phyloP scores from a whole-genome alignment of 2,888 invertebrate species.

The Nasonia oneida region DNA sequence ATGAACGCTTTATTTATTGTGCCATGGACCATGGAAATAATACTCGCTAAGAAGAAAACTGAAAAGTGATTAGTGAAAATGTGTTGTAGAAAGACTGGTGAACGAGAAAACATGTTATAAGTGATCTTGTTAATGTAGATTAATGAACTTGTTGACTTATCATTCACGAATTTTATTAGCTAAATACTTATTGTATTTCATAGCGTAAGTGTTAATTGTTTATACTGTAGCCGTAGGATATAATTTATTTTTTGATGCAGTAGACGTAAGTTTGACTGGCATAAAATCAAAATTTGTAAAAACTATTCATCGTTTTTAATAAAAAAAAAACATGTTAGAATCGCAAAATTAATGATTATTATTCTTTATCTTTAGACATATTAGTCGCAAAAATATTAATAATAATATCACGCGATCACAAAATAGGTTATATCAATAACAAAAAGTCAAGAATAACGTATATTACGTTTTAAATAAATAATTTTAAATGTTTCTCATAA shows the following conservation, averaged over 20 bases:
- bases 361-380: too few relatives aligned
- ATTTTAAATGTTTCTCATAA: background rate
- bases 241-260: slow-evolving; percentile 43
- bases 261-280: background rate
- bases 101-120: slow-evolving; percentile 16
- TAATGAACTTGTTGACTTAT: slow-evolving; percentile 51
- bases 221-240: slow-evolving; percentile 22
- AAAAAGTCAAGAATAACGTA: too few relatives aligned
- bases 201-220: slow-evolving; percentile 51
- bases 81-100: slow-evolving; percentile 30
- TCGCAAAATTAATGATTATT: too few relatives aligned
- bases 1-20: slow-evolving; percentile 85
- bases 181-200: slow-evolving; percentile 51
- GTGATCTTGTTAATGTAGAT: slow-evolving; percentile 40
- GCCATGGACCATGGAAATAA: slow-evolving; percentile 84
- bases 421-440: too few relatives aligned
- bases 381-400: too few relatives aligned
- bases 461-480: background rate
- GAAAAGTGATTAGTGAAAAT: slow-evolving; percentile 35
- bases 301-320: background rate
- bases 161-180: slow-evolving; percentile 52
- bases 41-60: slow-evolving; percentile 38
- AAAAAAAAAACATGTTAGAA: background rate
- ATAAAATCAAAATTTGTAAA: background rate
- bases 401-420: too few relatives aligned